Evolutionary conservation across 2,113 vertebrate genomes (phyloP), one percentile per base, ranked within the genome.

Genomic region (Phrynocephalus versicolor): DNA sequence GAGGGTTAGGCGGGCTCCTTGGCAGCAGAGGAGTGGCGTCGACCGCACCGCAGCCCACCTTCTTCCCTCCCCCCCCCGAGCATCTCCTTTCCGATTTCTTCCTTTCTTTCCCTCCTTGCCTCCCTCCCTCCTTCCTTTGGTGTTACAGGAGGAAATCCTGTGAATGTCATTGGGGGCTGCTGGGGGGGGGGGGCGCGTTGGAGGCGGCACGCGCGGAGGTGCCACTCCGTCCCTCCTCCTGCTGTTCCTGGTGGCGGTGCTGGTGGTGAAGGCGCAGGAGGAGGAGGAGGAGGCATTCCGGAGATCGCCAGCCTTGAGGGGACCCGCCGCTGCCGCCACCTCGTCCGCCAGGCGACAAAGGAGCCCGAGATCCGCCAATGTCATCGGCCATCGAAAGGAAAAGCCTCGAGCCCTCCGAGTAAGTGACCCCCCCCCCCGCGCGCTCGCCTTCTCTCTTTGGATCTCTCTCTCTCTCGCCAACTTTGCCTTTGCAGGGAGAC

Each of bases 331-430:
- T 10, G 45, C 45, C 45, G 45, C 45, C 81, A 27, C 5, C 81
- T 2, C 45, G 57, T 58, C 76, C 33, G 55, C 2, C 78, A 51
- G 45, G 86, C 94, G 91, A 94, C 95, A 94, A 96, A 96, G 92
- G 95, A 94, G 86, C 93, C 76, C 88, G 87, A 93, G 86, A 51
- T 51, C 91, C 89, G 87, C 95, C 95, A 94, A 99, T 99, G 98
- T 95, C 98, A 94, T 98, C 98, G 81, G 96, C 98, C 88, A 98
- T 99, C 95, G 98, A 99, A 93, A 98, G 98, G 93, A 99, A 99
- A 94, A 98, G 97, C 83, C 92, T 99, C 96, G 98, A 99, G 91
- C 95, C 98, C 73, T 97, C 97, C 60, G 98, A 99, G 98, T 99
- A 94, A 98, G 98, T 98, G 89, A 58, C 18, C 82, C 45, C 45